Evolutionary conservation across 2,888 invertebrate genomes (phyloP).

Genomic region (Xanthia togata): DNA sequence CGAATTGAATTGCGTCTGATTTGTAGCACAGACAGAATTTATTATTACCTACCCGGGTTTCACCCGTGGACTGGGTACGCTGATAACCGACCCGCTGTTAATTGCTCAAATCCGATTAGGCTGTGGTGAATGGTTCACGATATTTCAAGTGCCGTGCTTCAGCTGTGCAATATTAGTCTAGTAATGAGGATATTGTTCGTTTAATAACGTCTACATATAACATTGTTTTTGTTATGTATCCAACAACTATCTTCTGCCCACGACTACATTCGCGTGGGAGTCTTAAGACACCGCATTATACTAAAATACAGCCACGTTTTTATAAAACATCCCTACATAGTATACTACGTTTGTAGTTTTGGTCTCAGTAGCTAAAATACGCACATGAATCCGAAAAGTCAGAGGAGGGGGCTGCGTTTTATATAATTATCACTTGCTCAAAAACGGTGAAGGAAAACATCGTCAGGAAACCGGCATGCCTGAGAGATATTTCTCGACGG

Average conservation of each 20-base stretch:
- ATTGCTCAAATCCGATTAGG: slow-evolving; percentile 64
- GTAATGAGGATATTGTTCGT: background rate
- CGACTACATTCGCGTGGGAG: background rate
- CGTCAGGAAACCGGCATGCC: no score
- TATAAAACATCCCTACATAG: background rate
- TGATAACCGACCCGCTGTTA: slow-evolving; percentile 55
- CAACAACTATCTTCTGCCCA: background rate
- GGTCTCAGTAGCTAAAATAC: no score
- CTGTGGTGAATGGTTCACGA: slow-evolving; percentile 38
- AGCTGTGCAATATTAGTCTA: slow-evolving; percentile 17
- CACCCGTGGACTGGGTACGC: slow-evolving; percentile 12
- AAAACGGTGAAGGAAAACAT: no score
- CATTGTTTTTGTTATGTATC: background rate
- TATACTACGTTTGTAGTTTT: no score
- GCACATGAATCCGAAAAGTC: no score
- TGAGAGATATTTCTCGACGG: no score
- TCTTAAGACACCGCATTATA: background rate
- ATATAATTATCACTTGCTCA: no score
- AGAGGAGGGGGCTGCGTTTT: no score
- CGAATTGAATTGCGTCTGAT: slow-evolving; percentile 68
- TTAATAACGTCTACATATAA: background rate
- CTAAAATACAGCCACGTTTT: background rate
- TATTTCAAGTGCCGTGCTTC: slow-evolving; percentile 33
- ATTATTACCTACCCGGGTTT: slow-evolving; percentile 45
- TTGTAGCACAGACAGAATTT: slow-evolving; percentile 61